phyloP scores from a whole-genome alignment of 2,888 invertebrate species.

The Plagodis dolabraria region DNA sequence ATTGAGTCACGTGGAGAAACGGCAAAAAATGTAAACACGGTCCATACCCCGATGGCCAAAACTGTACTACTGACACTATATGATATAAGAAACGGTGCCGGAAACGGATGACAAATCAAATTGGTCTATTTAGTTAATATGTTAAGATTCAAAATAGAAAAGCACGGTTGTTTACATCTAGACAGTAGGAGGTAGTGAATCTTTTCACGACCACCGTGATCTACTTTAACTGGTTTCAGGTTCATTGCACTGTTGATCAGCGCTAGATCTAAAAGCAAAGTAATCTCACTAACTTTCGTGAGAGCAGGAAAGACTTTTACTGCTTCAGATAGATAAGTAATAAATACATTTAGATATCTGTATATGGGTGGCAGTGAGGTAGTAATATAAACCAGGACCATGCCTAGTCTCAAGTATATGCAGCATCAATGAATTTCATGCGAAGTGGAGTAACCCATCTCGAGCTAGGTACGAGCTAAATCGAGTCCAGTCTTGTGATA shows the following conservation, averaged over 20 bases:
- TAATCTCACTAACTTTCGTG: slow-evolving; percentile 29
- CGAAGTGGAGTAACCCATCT: too few relatives aligned
- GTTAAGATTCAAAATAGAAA: slow-evolving; percentile 24
- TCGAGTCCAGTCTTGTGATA: too few relatives aligned
- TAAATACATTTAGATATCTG: too few relatives aligned
- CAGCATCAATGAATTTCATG: too few relatives aligned
- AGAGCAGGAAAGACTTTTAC: slow-evolving; percentile 22
- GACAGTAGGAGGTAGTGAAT: not conserved
- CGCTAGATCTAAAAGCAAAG: slow-evolving; percentile 21
- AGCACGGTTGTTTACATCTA: not conserved
- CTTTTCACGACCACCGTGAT: slow-evolving; percentile 11
- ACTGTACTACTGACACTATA: slow-evolving; percentile 3
- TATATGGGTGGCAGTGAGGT: too few relatives aligned
- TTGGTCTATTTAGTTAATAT: slow-evolving; percentile 2
- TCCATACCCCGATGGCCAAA: slow-evolving; percentile 21
- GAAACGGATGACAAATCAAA: slow-evolving; percentile 3
- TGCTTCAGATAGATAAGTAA: not conserved
- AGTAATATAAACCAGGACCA: too few relatives aligned
- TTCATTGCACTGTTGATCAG: slow-evolving; percentile 48
- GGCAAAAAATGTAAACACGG: slow-evolving; percentile 65
- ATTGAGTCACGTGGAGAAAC: slow-evolving; percentile 40
- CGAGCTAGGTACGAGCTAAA: too few relatives aligned
- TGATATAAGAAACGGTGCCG: not conserved
- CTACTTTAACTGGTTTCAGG: slow-evolving; percentile 31
- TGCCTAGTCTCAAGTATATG: too few relatives aligned